Evolutionary conservation across 2,113 vertebrate species (phyloP), one percentile per base, ranked within the genome.

Genomic region (Phrynosoma platyrhinos): DNA sequence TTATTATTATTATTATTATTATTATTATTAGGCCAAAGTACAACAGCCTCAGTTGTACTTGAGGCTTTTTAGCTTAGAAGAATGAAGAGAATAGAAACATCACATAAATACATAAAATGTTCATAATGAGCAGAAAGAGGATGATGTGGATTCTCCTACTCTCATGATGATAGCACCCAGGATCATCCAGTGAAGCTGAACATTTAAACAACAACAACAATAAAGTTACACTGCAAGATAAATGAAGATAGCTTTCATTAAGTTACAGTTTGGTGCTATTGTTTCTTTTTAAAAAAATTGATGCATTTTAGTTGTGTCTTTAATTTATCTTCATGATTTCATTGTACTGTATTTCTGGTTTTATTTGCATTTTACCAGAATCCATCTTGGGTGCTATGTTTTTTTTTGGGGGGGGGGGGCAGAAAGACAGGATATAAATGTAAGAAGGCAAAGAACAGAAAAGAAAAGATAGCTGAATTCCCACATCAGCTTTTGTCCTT

Each of bases 401-500:
- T 18, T 36, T 36, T n/a, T n/a, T n/a, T n/a, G n/a, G n/a, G n/a
- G n/a, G n/a, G n/a, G n/a, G n/a, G n/a, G n/a, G 23, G 64, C 18
- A 69, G 68, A 69, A 27, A 69, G 68, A 5, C 9, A 69, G 68
- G 68, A 69, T 25, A 1, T 23, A 69, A 69, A 69, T 69, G 9
- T 27, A 69, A 25, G 64, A 69, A 69, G 68, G 68, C 7, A 27
- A 69, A 25, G 68, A 47, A 47, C 7, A 5, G 47, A 47, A 47
- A 47, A 47, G 25, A 69, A 68, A 68, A 14, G 30, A 58, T 25
- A 79, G 16, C 14, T 71, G 78, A 77, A 53, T 79, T 74, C 30
- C 68, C 53, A 47, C 25, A 88, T 93, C 85, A 86, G 92, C 92
- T 87, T 93, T 90, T 69, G 16, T 83, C 32, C 83, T 86, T 91